These are phyloP conservation scores for Carassius auratus DNA, from an alignment of 2,113 vertebrate species.

Conservation along the genomic window DNA sequence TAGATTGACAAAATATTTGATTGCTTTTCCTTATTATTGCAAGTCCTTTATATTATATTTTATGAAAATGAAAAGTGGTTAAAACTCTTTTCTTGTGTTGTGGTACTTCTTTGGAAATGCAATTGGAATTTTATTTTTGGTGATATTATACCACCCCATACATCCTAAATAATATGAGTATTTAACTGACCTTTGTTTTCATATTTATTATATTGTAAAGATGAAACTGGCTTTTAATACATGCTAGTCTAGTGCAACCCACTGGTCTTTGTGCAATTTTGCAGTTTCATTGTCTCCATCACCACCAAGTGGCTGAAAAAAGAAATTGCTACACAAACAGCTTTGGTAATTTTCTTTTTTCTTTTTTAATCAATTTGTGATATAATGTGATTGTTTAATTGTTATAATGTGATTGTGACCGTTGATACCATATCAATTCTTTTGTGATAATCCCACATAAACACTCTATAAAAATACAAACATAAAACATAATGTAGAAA, in stretches of 20 bases:
- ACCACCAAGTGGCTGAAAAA: conserved; percentile 21
- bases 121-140: not conserved
- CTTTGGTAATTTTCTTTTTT: not conserved
- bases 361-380: no score
- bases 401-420: not conserved
- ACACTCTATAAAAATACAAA: no score
- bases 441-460: not conserved
- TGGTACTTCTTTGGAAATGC: not conserved
- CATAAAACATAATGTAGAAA: no score
- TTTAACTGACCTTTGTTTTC: not conserved
- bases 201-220: not conserved
- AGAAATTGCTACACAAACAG: not conserved
- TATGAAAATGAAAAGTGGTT: not conserved
- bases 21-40: not conserved
- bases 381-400: no score
- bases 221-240: not conserved
- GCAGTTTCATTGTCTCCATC: conserved; percentile 2
- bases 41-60: not conserved
- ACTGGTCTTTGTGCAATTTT: not conserved
- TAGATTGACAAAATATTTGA: not conserved
- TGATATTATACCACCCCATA: not conserved
- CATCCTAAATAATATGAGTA: not conserved
- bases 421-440: not conserved
- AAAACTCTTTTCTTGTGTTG: not conserved
- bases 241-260: not conserved